Base-by-base conservation (phyloP, 1,140 invertebrate genomes). In the Latrodectus geometricus region DNA sequence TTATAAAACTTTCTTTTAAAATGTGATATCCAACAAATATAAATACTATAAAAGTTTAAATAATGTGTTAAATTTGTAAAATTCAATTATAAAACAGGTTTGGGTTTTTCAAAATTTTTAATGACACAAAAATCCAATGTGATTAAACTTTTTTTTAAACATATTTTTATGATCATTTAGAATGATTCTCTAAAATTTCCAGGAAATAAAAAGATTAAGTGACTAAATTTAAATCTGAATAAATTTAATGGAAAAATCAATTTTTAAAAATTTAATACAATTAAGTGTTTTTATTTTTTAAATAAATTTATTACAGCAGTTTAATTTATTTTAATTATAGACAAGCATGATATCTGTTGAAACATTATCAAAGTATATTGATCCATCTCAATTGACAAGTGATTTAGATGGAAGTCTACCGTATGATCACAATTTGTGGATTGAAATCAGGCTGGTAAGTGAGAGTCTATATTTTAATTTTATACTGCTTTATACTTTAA, bases 361-460 rank as follows among this genome's bases (percentile, higher is more conserved):
- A 92, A 96, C 95, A 85, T 93, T 99, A 86, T 93, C 94, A 77
- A 98, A 98, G 92, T 95, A 96, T 79, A 95, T 99, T 90, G 97
- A 99, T 91, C 93, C 95, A 49, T 94, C 95, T 89, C 97, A 99
- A 91, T 92, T 99, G 78, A 98, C 97, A 0, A 92, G 94, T 14
- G 98, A 99, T 91, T 94, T 99, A 90, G 97, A 99, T 89, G 93
- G 93, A 21, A 96, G 95, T 12, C 93, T 99, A 88, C 94, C 95
- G 89, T 99, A 99, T 92, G 97, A 99, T 91, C 97, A 99, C 92
- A 94, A 96, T 88, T 96, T 97, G 90, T 99, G 98, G 98, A 96
- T 99, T 88, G 97, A 99, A 89, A 94, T 97, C 50, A 93, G 98
- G 92, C 91, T 98, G 91, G 94, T 94, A 90, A 90, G 91, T 49